These are phyloP conservation scores for Dreissena rostriformis DNA, from an alignment of 1,140 invertebrate species.

Conservation along the genomic window DNA sequence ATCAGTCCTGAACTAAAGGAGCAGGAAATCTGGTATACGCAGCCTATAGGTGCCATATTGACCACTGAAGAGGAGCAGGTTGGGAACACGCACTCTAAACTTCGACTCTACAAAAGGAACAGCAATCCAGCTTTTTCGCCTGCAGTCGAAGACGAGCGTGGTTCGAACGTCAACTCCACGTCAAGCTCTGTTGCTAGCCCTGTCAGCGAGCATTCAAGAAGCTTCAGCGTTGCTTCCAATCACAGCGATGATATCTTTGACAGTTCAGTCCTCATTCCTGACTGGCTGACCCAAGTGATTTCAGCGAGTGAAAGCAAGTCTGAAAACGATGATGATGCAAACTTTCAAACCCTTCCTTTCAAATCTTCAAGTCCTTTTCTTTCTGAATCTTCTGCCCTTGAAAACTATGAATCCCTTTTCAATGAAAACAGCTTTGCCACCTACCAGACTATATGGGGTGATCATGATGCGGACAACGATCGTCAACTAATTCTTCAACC, in stretches of 20 bases:
- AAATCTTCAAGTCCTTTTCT: slow-evolving; percentile 50
- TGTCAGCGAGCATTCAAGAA: neutral
- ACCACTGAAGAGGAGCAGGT: slow-evolving; percentile 49
- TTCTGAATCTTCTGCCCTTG: slow-evolving; percentile 7
- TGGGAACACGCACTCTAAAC: slow-evolving; percentile 42
- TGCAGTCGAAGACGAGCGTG: slow-evolving; percentile 4
- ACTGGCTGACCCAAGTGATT: slow-evolving; percentile 47
- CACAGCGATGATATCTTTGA: slow-evolving; percentile 42
- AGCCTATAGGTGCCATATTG: slow-evolving; percentile 66
- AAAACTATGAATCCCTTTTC: neutral
- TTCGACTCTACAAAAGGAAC: slow-evolving; percentile 66
- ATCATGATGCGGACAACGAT: neutral
- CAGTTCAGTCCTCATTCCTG: slow-evolving; percentile 46
- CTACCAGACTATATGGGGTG: neutral
- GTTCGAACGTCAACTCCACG: slow-evolving; percentile 1
- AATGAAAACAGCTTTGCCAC: neutral
- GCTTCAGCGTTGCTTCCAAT: slow-evolving; percentile 26
- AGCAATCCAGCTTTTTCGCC: slow-evolving; percentile 62
- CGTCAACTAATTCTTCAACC: neutral
- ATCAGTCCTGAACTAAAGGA: slow-evolving; percentile 70
- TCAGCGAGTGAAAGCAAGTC: slow-evolving; percentile 24
- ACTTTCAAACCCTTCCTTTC: neutral
- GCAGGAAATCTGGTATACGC: slow-evolving; percentile 70
- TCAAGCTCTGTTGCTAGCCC: slow-evolving; percentile 25
- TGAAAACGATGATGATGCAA: slow-evolving; percentile 13